Evolutionary conservation across 2,888 invertebrate species (phyloP), one percentile per base, ranked within the genome.

Genomic region (Hirudinaria manillensis): DNA sequence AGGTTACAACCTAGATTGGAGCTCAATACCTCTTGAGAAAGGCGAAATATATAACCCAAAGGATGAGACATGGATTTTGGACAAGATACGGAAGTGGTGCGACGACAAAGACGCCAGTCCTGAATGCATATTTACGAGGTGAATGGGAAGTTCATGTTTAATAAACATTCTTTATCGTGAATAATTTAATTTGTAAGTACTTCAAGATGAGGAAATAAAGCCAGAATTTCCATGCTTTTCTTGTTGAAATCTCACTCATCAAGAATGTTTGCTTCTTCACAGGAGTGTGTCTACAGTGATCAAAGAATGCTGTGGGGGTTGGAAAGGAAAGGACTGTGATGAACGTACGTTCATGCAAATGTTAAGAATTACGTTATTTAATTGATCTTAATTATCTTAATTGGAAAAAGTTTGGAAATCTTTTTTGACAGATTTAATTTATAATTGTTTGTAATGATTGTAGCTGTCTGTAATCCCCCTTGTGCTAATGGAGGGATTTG

Each of bases 261-360:
- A 45, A 1, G 45, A 45, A 1, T 45, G 45, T 45, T 45, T 45
- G 45, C 16, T 45, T 45, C 3, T 45, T 10, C 45, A 21, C 29
- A 73, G 73, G 29, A 73, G 36, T 32, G 29, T 32, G 36, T n/a
- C 65, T 16, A 65, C n/a, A 34, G 34, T 68, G 24, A 51, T 75
- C 51, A 71, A 65, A 21, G 72, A 67, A 29, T 76, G 76, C 21
- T 76, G 76, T 53, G 70, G 73, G 16, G 76, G 76, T 10, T 76
- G 76, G 76, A 67, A 0, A 13, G 76, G 76, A 36, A 13, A 21
- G 10, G 55, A 29, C 13, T 76, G 76, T 72, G 55, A 73, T 53
- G 55, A 24, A 53, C 73, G 76, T 76, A 34, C 29, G 73, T 55
- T 45, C 34, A 4, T 19, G 45, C 45, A 45, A 45, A 45, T 45